Conservation (phyloP, 2,888 invertebrate species). For the Oxytorus armatus region DNA sequence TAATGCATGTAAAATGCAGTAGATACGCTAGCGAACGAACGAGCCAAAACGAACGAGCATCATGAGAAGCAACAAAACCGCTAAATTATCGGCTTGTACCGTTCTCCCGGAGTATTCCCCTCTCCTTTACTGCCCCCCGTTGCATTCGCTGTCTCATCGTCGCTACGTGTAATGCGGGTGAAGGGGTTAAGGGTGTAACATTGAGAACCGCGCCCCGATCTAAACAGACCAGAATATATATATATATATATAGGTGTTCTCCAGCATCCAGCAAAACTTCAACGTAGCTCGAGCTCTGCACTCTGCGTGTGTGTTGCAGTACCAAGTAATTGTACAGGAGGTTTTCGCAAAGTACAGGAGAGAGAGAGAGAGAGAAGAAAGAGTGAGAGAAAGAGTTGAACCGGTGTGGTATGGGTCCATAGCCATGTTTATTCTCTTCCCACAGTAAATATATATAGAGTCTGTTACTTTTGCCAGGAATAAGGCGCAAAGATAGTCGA, state of each 20-base stretch:
- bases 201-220: slow-evolving; percentile 32
- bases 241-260: too few species aligned
- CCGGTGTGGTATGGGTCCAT: slow-evolving; percentile 40
- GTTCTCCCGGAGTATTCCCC: slow-evolving; percentile 59
- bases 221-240: background rate
- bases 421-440: slow-evolving; percentile 60
- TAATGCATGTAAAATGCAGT: slow-evolving; percentile 78
- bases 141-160: slow-evolving; percentile 28
- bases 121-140: slow-evolving; percentile 23
- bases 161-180: slow-evolving; percentile 29
- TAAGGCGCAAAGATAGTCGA: slow-evolving; percentile 24
- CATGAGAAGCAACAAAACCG: slow-evolving; percentile 77
- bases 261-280: slow-evolving; percentile 39
- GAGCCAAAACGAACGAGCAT: slow-evolving; percentile 60
- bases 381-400: slow-evolving; percentile 11
- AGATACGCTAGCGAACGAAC: slow-evolving; percentile 70
- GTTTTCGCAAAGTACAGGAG: slow-evolving; percentile 41
- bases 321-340: slow-evolving; percentile 59
- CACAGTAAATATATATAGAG: slow-evolving; percentile 44
- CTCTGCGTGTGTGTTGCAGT: slow-evolving; percentile 43
- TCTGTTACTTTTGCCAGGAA: slow-evolving; percentile 39
- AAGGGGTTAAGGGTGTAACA: slow-evolving; percentile 64
- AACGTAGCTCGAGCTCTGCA: slow-evolving; percentile 30
- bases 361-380: background rate
- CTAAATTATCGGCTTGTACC: slow-evolving; percentile 80